Conservation (phyloP, 2,797 vertebrate genomes). For the Typhlichthys subterraneus region DNA sequence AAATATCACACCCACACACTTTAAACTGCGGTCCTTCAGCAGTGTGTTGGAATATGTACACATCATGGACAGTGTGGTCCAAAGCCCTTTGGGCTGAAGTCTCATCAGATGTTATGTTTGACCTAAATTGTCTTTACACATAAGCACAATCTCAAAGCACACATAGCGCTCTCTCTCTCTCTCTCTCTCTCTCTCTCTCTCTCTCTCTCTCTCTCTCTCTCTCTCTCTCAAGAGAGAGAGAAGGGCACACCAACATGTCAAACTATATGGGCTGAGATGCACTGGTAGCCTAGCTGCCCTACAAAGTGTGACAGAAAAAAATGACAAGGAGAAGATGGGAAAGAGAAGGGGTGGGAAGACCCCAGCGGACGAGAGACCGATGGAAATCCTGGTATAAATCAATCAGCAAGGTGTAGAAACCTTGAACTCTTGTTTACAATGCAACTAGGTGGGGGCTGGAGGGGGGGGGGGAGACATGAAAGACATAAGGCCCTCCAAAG, state of each 20-base stretch:
- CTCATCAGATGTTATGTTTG: conserved; percentile 31
- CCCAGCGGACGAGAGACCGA: not conserved
- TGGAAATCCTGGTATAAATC: conserved; percentile 48
- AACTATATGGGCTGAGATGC: conserved; percentile 23
- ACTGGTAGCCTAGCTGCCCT: conserved; percentile 29
- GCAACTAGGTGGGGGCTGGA: not conserved
- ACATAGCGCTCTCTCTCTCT: not conserved
- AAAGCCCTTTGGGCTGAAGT: too few species aligned
- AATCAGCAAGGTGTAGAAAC: conserved; percentile 50
- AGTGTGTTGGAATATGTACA: too few species aligned
- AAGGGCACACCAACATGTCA: conserved; percentile 27
- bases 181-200: too few species aligned
- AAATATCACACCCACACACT: too few species aligned
- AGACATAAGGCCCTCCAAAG: conserved; percentile 38
- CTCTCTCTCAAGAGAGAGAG: too few species aligned
- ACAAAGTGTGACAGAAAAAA: conserved; percentile 44
- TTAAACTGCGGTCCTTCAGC: too few species aligned
- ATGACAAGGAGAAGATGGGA: conserved; percentile 8
- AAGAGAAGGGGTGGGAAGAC: not conserved
- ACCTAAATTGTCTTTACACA: conserved; percentile 42
- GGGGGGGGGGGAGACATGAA: conserved; percentile 13
- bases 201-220: too few species aligned
- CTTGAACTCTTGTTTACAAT: conserved; percentile 46
- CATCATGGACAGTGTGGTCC: too few species aligned
- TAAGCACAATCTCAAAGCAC: conserved; percentile 33